Conservation (phyloP, 2,113 vertebrate genomes). For the Okapia johnstoni region DNA sequence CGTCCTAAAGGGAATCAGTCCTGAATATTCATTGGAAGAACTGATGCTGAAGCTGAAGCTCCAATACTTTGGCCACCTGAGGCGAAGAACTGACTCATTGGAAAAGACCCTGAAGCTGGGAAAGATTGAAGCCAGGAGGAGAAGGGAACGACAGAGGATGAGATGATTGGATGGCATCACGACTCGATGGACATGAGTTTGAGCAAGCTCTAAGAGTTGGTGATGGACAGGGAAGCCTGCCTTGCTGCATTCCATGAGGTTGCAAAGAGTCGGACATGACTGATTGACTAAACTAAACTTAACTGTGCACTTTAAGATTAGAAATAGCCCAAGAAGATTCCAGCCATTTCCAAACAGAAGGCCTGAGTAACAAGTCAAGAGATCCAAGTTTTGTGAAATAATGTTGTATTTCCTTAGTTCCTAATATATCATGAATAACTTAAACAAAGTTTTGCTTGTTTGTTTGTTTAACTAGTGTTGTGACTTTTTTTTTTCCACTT, state of each 20-base stretch:
- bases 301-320: neutral
- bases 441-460: constrained; percentile 3
- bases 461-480: neutral
- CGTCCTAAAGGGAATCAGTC: neutral
- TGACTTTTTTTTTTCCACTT: constrained; percentile 50
- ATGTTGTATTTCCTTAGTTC: constrained; percentile 7
- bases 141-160: neutral
- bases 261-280: neutral
- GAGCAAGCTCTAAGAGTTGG: fast-evolving
- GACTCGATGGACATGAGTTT: neutral
- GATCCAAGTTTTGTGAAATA: neutral
- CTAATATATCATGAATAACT: neutral
- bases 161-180: neutral
- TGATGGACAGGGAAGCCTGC: neutral
- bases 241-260: fast-evolving
- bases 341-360: neutral
- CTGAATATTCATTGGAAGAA: neutral
- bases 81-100: neutral
- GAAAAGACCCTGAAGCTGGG: neutral
- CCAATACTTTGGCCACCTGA: neutral
- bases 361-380: constrained; percentile 7
- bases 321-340: neutral
- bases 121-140: neutral
- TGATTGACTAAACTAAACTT: neutral
- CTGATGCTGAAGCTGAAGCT: neutral